Base-by-base conservation (phyloP, 2,797 vertebrate genomes). In the Phoxinus dragarum region DNA sequence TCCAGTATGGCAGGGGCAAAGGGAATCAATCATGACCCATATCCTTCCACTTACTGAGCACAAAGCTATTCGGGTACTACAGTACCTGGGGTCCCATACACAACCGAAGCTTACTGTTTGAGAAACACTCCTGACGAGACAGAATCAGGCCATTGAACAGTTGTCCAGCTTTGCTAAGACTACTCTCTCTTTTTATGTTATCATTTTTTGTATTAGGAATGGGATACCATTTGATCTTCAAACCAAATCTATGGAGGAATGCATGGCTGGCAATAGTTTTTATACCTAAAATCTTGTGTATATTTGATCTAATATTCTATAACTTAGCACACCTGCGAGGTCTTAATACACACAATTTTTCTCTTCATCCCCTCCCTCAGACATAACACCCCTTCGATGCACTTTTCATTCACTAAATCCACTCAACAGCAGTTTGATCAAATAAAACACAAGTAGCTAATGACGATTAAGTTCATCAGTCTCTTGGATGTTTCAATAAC, bases 191-290 rank as follows among this genome's bases (percentile, higher is more conserved):
- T 77, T 59, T 56, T 38, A 56, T 38, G 2, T 27, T 27, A 40
- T 59, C 0, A 40, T 67, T 38, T n/a, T 27, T 4, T 27, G n/a
- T 61, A 10, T 61, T n/a, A 61, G 59, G 2, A 61, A 61, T 27
- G 27, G n/a, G 27, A 75, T 67, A 64, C 31, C 36, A 59, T 86
- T 73, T 73, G 47, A 38, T 81, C 87, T 54, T 76, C 5, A 72
- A 56, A 40, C 67, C 64, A 84, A 78, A 84, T 27, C 36, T 74
- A 86, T 27, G 59, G 27, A 61, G 56, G 17, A 85, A 59, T 74
- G 16, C 42, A 47, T 72, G 64, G 34, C 17, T 86, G 38, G 84
- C 61, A 49, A 76, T 27, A 81, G 4, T 72, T 71, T 80, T 80
- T 44, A 80, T 4, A 49, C 12, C 23, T n/a, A 78, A 23, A 38